These are phyloP conservation scores for Pleuronectes platessa DNA, from an alignment of 2,113 vertebrate species.

Conservation along the genomic window DNA sequence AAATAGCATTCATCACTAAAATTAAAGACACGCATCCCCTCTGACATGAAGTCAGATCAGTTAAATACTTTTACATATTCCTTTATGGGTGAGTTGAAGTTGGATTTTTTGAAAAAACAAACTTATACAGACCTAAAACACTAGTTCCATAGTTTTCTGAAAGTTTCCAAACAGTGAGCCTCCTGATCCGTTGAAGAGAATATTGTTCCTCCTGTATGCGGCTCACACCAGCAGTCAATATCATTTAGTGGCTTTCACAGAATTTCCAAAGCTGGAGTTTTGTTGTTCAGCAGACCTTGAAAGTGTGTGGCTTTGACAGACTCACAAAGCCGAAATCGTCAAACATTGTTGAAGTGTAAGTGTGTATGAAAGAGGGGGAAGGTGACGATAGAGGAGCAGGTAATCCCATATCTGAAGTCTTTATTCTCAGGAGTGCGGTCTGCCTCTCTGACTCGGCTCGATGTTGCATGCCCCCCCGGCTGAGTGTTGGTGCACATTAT, in stretches of 20 bases:
- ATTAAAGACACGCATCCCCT: too few species aligned
- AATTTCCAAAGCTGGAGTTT: slow-evolving; percentile 23
- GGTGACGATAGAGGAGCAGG: slow-evolving; percentile 33
- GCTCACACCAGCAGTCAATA: slow-evolving; percentile 20
- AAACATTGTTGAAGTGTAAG: slow-evolving; percentile 37
- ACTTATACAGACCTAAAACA: background rate
- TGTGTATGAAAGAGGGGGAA: background rate
- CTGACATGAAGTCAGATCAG: background rate
- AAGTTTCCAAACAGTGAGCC: background rate
- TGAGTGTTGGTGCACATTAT: slow-evolving; percentile 41
- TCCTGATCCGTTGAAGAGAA: slow-evolving; percentile 16
- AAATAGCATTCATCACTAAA: too few species aligned
- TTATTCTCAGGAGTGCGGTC: slow-evolving; percentile 29
- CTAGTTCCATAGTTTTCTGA: slow-evolving; percentile 14
- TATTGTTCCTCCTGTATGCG: background rate
- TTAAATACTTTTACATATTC: background rate
- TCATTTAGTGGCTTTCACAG: slow-evolving; percentile 34
- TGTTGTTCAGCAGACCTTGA: slow-evolving; percentile 45
- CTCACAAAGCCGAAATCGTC: slow-evolving; percentile 36
- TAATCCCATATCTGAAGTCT: slow-evolving; percentile 57
- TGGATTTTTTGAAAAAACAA: background rate
- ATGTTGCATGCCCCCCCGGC: slow-evolving; percentile 37
- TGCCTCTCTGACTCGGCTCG: slow-evolving; percentile 46
- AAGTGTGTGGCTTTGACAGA: slow-evolving; percentile 35
- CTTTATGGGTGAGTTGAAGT: background rate